These are phyloP conservation scores for Aplocera efformata DNA, from an alignment of 2,888 invertebrate species.

Conservation along the genomic window DNA sequence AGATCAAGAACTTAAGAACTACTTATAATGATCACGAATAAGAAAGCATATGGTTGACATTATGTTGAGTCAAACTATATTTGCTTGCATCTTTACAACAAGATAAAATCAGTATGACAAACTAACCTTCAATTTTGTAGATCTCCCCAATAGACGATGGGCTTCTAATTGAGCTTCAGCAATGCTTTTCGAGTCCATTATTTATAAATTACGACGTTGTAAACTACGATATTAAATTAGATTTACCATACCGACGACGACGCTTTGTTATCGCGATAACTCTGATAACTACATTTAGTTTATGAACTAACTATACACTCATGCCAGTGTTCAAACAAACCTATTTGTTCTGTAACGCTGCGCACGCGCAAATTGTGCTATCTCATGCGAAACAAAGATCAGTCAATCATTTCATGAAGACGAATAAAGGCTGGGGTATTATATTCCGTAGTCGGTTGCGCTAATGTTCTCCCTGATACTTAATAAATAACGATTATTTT, in stretches of 20 bases:
- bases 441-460: neutral
- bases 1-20: no score
- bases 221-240: conserved; percentile 2
- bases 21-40: no score
- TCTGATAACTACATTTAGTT: conserved; percentile 4
- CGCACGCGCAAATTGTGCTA: neutral
- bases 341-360: neutral
- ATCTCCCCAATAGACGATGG: conserved; percentile 1
- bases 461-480: no score
- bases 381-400: neutral
- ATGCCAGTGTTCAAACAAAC: neutral
- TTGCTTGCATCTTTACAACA: no score
- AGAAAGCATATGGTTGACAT: no score
- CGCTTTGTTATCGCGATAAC: conserved; percentile 12
- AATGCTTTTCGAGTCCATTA: conserved; percentile 1
- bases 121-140: conserved; percentile 3
- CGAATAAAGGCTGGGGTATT: neutral
- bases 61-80: no score
- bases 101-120: no score
- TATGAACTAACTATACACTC: neutral
- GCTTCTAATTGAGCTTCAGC: neutral
- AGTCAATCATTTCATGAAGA: neutral
- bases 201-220: conserved; percentile 7
- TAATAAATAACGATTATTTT: no score
- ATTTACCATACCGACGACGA: neutral